phyloP scores from a whole-genome alignment of 2,888 invertebrate genomes.

The Leptinotarsa haldemani region DNA sequence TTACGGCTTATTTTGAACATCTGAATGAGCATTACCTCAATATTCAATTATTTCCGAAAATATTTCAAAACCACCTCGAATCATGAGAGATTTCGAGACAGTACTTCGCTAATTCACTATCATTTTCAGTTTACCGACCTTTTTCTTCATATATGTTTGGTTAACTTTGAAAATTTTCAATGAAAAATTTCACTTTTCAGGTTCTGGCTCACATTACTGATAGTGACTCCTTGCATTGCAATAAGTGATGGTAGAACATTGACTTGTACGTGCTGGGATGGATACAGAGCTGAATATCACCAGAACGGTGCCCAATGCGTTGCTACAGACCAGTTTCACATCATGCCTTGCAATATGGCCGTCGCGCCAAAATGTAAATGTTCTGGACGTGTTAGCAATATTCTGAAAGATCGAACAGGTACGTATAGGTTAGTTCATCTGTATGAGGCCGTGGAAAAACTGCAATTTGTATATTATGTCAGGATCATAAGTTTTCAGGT shows the following conservation, averaged over 20 bases:
- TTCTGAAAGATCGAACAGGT: conserved; percentile 58
- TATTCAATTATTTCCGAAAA: no score
- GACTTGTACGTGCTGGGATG: conserved; percentile 59
- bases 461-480: no score
- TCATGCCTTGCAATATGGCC: conserved; percentile 60
- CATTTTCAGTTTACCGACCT: no score
- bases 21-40: no score
- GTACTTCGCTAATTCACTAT: no score
- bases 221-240: conserved; percentile 24
- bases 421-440: background rate
- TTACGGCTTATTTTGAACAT: no score
- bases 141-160: no score
- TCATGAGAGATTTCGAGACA: no score
- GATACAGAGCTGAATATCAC: conserved; percentile 55
- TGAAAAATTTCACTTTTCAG: conserved; percentile 21
- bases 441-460: no score
- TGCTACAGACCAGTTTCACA: conserved; percentile 55
- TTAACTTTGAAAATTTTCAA: no score
- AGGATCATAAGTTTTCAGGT: no score
- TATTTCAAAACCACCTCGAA: no score
- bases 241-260: conserved; percentile 21
- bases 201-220: conserved; percentile 30
- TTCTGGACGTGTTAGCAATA: conserved; percentile 55
- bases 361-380: conserved; percentile 57
- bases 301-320: conserved; percentile 55